Conservation (phyloP, 2,797 vertebrate genomes). For the Ambastaia sidthimunki region DNA sequence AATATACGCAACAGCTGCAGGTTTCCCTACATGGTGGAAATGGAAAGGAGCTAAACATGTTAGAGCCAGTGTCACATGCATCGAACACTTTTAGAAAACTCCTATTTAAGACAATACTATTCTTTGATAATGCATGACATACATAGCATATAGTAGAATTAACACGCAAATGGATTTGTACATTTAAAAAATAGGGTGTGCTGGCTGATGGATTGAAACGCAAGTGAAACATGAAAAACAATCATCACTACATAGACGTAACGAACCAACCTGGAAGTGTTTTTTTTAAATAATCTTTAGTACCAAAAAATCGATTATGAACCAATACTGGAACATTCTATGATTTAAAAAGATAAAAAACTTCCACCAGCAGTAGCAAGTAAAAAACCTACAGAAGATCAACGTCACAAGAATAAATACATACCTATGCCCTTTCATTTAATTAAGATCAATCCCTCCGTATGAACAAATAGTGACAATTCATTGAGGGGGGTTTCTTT, state of each 20-base stretch:
- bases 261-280: background rate
- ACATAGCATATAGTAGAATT: too few relatives aligned
- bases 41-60: too few relatives aligned
- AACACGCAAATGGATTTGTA: too few relatives aligned
- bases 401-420: background rate
- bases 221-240: background rate
- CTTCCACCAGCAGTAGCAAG: background rate
- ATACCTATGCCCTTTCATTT: background rate
- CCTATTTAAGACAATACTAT: background rate
- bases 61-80: too few relatives aligned
- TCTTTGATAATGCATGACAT: background rate
- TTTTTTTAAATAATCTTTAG: constrained; percentile 2
- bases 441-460: background rate
- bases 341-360: constrained; percentile 11
- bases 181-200: background rate
- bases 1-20: too few relatives aligned
- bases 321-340: constrained; percentile 16
- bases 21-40: too few relatives aligned
- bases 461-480: background rate
- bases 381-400: background rate
- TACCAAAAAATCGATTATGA: background rate
- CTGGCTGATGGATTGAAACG: background rate
- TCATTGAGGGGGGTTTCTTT: constrained; percentile 26
- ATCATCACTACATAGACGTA: background rate
- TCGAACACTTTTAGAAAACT: background rate